Evolutionary conservation across 1,140 invertebrate species (phyloP), one percentile per base, ranked within the genome.

Genomic region (Dendroctonus ponderosae): DNA sequence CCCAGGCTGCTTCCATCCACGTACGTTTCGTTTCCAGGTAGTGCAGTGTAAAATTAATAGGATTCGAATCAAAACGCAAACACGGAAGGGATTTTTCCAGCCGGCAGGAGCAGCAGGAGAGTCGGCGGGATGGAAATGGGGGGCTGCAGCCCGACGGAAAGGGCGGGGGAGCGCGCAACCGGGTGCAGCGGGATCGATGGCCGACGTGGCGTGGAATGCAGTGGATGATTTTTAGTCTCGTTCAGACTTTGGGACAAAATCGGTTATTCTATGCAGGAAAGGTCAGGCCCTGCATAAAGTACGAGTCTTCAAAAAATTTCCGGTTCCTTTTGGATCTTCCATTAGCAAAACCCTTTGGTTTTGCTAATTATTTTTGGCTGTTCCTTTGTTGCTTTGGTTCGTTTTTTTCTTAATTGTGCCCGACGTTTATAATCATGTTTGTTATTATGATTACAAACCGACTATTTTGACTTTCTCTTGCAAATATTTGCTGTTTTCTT

Each of bases 141-240:
- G 54, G 38, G 49, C 49, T 52, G 49, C 49, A 62, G 60, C 44
- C 49, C 14, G 50, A 12, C 50, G 14, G 50, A n/a, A 52, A 12
- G 50, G 40, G 39, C 6, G 50, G 48, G 15, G 48, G 37, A 40
- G 40, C 48, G 12, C 15, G 37, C 60, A 38, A 38, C 58, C 58
- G 58, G 58, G 58, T 61, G 58, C 58, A 61, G 58, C 58, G 58
- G 58, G 58, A 61, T 61, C 58, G 58, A 61, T 61, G 58, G 58
- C 58, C 58, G 58, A 7, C 58, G 46, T 51, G 46, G 58, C 58
- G 58, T 43, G 40, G 37, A 46, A 46, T 52, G 15, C 50, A 52
- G 50, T 52, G 50, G 50, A 26, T 12, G 14, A 48, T 48, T 48
- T 48, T 14, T 48, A 11, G 46, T 48, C 11, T 11, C 11, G 46